phyloP scores from a whole-genome alignment of 2,888 invertebrate genomes.

The Spodoptera littoralis region DNA sequence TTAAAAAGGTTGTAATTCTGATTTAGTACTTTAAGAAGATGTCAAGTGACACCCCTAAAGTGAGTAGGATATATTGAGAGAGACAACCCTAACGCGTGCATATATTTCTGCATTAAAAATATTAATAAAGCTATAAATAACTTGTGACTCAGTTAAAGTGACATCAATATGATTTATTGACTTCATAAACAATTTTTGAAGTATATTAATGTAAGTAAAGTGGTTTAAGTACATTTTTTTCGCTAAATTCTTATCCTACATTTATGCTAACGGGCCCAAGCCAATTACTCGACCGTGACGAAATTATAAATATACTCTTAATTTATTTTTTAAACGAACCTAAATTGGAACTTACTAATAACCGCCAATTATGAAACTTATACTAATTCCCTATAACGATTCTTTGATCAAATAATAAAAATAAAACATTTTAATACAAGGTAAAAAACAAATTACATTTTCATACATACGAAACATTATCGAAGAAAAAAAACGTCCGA shows the following conservation, averaged over 20 bases:
- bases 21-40: conserved; percentile 75
- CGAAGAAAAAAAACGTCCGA: conserved; percentile 35
- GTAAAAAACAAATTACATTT: conserved; percentile 33
- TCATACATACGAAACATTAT: conserved; percentile 39
- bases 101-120: conserved; percentile 26
- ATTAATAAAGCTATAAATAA: conserved; percentile 51
- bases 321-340: conserved; percentile 11
- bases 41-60: conserved; percentile 60
- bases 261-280: background rate
- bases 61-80: conserved; percentile 34
- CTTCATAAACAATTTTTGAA: conserved; percentile 23
- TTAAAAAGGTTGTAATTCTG: conserved; percentile 73
- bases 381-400: conserved; percentile 14
- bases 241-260: background rate
- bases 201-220: conserved; percentile 1
- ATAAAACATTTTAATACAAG: conserved; percentile 7
- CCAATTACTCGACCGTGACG: conserved; percentile 1
- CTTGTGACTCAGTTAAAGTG: conserved; percentile 8
- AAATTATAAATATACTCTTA: background rate
- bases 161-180: conserved; percentile 27
- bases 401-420: conserved; percentile 5
- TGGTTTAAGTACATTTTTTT: background rate
- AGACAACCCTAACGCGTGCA: conserved; percentile 29
- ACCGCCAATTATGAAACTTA: conserved; percentile 9
- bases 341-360: conserved; percentile 17